Evolutionary conservation across 2,888 invertebrate species (phyloP), one percentile per base, ranked within the genome.

Genomic region (Osmoderma eremita): DNA sequence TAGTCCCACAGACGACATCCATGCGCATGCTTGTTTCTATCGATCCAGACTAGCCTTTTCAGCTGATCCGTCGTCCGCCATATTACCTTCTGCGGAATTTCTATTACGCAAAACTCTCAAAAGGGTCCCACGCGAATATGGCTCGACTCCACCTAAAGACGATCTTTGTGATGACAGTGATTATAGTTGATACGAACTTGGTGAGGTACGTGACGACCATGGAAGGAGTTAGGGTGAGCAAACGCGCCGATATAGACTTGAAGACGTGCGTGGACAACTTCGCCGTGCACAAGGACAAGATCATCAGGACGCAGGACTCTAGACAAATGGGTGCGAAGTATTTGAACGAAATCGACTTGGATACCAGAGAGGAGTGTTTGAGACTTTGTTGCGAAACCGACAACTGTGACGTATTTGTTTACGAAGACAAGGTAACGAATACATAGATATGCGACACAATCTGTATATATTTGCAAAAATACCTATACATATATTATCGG

Each of bases 261-360:
- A 88, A 88, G 72, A 87, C 87, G 76, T 92, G 92, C 83, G 85
- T 88, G 75, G 87, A 90, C 74, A 90, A 89, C 81, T 95, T 95
- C 81, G 93, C 93, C 82, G 88, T 95, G 72, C 93, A 93, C 82
- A 88, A 87, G 76, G 93, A 94, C 82, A 94, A 94, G 80, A 96
- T 96, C 76, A 96, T 96, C 78, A 87, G 94, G 77, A 94, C 95
- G 1, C 91, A 93, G 78, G 95, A 95, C 81, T 95, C 95, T 0
- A 88, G 90, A 77, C 90, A 90, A 61, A 90, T 94, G 87, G 95
- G 96, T 63, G 96, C 95, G 62, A 91, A 91, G 78, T 95, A 93
- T 83, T 84, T 96, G 53, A 93, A 92, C 78, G 94, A 94, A 80
- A 88, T 92, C 71, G 94, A 94, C 81, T 85, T 95, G 77, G 90